Conservation (phyloP, 2,113 vertebrate species). For the Hystrix cristata region DNA sequence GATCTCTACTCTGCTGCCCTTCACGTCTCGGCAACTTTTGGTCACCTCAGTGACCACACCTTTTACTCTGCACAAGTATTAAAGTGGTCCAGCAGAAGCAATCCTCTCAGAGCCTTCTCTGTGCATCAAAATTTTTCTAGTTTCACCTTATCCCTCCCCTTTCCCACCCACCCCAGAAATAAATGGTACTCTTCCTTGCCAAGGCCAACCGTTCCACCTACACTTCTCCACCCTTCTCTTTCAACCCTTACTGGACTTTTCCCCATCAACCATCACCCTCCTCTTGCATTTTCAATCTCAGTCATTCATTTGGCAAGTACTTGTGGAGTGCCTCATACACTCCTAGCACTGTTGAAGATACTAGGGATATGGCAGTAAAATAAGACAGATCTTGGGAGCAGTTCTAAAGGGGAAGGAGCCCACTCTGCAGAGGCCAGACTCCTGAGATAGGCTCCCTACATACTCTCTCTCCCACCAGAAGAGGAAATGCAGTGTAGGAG, state of each 20-base stretch:
- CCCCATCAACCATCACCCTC: not conserved
- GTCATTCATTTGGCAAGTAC: not conserved
- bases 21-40: not conserved
- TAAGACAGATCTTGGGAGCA: not conserved
- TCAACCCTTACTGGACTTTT: not conserved
- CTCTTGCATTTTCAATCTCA: conserved; percentile 12
- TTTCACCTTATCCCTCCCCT: not conserved
- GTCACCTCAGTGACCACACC: not conserved
- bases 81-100: not conserved
- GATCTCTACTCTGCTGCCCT: not conserved
- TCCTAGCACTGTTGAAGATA: not conserved
- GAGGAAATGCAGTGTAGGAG: not conserved
- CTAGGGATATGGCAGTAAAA: not conserved
- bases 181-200: not conserved
- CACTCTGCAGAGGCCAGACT: not conserved
- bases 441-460: not conserved
- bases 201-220: not conserved
- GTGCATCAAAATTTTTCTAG: not conserved
- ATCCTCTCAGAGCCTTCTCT: not conserved
- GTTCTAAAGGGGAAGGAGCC: not conserved
- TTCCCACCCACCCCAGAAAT: not conserved
- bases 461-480: not conserved
- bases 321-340: not conserved
- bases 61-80: conserved; percentile 25
- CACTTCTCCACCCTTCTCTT: not conserved